Evolutionary conservation across 1,140 invertebrate species (phyloP).

Genomic region (Drosophila willistoni): DNA sequence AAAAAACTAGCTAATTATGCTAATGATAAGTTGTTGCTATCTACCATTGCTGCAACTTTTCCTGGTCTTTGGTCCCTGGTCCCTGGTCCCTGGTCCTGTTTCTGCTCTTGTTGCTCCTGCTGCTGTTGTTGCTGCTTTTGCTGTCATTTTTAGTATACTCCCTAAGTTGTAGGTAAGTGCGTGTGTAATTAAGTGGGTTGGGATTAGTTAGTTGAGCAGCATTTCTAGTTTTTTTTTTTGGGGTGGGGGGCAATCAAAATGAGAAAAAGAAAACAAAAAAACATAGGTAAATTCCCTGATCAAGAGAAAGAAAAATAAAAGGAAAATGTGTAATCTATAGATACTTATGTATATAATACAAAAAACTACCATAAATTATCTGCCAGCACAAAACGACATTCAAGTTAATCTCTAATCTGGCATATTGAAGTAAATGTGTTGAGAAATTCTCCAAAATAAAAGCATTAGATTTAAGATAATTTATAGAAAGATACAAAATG

Average conservation of each 20-base stretch:
- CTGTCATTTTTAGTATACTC: slow-evolving; percentile 38
- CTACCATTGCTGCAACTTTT: neutral
- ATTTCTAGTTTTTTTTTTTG: slow-evolving; percentile 8
- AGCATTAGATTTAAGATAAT: neutral
- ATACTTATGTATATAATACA: slow-evolving; percentile 23
- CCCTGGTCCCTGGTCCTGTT: neutral
- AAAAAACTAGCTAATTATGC: slow-evolving; percentile 66
- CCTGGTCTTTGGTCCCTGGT: neutral
- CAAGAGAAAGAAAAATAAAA: neutral
- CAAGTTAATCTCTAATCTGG: neutral
- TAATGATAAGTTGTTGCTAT: slow-evolving; percentile 48
- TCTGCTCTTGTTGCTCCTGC: slow-evolving; percentile 14
- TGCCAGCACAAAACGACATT: slow-evolving; percentile 10
- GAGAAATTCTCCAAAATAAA: neutral
- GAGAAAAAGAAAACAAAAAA: neutral
- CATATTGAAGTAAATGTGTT: slow-evolving; percentile 8
- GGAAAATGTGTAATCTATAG: neutral
- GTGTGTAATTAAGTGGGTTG: slow-evolving; percentile 70
- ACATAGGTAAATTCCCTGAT: neutral
- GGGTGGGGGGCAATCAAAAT: slow-evolving; percentile 29
- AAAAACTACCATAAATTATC: slow-evolving; percentile 6
- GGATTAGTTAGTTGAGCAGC: slow-evolving; percentile 60
- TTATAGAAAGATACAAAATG: neutral
- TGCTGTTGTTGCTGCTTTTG: slow-evolving; percentile 9
- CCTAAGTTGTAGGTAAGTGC: slow-evolving; percentile 71